phyloP scores from a whole-genome alignment of 2,888 invertebrate genomes.

The Julus scandinavius region DNA sequence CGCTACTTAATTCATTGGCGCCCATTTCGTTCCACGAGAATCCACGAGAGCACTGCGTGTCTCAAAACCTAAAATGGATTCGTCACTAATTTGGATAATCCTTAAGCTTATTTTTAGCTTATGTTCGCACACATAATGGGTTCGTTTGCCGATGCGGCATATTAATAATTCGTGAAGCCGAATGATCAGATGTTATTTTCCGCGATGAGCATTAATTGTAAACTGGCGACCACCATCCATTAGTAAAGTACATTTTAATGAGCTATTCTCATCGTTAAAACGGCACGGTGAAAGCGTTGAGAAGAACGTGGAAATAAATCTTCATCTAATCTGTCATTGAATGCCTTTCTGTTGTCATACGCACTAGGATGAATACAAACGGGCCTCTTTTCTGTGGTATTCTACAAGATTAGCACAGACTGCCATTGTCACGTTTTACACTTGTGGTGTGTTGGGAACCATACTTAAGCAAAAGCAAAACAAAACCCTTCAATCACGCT shows the following conservation, averaged over 20 bases:
- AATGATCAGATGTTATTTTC: neutral
- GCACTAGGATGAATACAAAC: neutral
- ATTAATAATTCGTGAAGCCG: neutral
- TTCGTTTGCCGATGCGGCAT: neutral
- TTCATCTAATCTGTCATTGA: conserved; percentile 13
- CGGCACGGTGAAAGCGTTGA: neutral
- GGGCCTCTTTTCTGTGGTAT: neutral
- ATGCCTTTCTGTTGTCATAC: neutral
- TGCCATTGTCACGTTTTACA: too few relatives aligned
- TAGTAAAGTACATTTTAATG: conserved; percentile 38
- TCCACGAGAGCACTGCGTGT: neutral
- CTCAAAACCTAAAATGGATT: neutral
- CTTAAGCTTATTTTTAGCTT: neutral
- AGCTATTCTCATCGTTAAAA: neutral
- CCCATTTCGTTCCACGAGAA: neutral
- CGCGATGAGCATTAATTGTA: neutral
- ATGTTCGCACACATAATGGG: neutral
- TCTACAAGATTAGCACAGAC: neutral
- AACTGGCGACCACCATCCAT: neutral
- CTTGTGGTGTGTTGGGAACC: too few relatives aligned
- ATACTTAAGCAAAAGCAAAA: too few relatives aligned
- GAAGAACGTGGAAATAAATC: neutral
- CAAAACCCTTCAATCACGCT: too few relatives aligned
- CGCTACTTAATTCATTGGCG: neutral
- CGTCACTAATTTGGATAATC: neutral